A percentile compares a stretch with the other conserved stretches of the same genome.
phyloP scores from a whole-genome alignment of 2,888 invertebrate species.

The Seira musarum region DNA sequence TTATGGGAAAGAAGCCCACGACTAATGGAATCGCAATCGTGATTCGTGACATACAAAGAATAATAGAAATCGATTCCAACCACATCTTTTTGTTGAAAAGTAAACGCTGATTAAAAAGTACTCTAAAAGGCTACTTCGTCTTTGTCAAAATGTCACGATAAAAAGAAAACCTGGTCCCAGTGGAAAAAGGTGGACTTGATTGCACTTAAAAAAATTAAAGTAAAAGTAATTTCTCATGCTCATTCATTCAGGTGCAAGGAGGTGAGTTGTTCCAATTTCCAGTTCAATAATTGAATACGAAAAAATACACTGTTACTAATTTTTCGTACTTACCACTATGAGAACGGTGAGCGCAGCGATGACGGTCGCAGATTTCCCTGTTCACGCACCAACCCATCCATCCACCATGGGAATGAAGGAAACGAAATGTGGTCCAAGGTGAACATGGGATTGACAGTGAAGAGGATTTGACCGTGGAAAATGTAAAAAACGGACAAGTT shows the following conservation, averaged over 20 bases:
- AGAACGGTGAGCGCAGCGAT: constrained; percentile 82
- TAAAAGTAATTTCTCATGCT: constrained; percentile 4
- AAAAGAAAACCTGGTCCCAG: neutral
- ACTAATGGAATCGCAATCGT: too few relatives aligned
- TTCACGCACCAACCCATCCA: constrained; percentile 10
- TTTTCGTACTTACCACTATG: constrained; percentile 73
- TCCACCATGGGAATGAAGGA: constrained; percentile 21
- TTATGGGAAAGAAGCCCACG: too few relatives aligned
- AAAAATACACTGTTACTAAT: too few relatives aligned
- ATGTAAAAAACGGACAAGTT: constrained; percentile 36
- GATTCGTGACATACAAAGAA: too few relatives aligned
- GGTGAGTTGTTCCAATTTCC: neutral
- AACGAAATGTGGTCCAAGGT: constrained; percentile 19
- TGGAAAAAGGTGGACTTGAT: neutral
- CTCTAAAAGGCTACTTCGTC: constrained; percentile 33
- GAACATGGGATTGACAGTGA: neutral
- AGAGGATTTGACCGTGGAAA: constrained; percentile 8
- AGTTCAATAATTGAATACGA: too few relatives aligned
- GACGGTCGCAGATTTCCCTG: constrained; percentile 69
- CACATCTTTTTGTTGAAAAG: neutral
- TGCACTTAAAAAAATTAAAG: constrained; percentile 21
- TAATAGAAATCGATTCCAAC: neutral
- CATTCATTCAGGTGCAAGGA: constrained; percentile 33
- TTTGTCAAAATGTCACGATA: constrained; percentile 48
- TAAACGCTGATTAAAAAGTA: neutral